Evolutionary conservation across 1,140 invertebrate species (phyloP), one percentile per base, ranked within the genome.

Genomic region (Oreohelix idahoensis): DNA sequence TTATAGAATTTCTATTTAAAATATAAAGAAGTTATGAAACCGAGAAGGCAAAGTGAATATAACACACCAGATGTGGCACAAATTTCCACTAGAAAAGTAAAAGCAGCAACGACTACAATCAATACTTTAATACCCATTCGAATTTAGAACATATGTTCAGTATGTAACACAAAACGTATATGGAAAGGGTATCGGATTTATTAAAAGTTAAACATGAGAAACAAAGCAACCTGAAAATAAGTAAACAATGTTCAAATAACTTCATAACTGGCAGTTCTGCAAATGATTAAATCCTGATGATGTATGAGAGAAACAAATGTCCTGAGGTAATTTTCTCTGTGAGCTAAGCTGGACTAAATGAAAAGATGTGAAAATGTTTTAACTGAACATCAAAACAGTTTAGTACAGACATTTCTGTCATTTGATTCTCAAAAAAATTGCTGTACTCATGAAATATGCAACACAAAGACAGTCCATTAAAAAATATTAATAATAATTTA

Each of bases 311-410:
- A 66, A 2, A 66, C 8, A 20, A 73, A 51, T 35, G 5, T 79
- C 77, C 77, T 79, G 77, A 66, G 77, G 79, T 71, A 13, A 80
- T 80, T 80, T 80, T 80, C 79, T 80, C 79, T 5, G 36, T 80
- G 42, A 71, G 79, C 79, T 80, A 80, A 80, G 79, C 79, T 80
- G 63, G 79, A 42, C 26, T 66, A 5, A 66, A 2, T 5, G 32
- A 8, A 32, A 32, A 15, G 10, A 26, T 58, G 51, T 58, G 51
- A 58, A 23, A 17, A 58, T 45, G 42, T 45, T 45, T 8, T 23
- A 5, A 58, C 23, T 58, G 53, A 8, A 49, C 53, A 58, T n/a
- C 20, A 23, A n/a, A 58, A 23, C 53, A 58, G 23, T 58, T 49
- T 17, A 11, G 45, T n/a, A n/a, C n/a, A n/a, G n/a, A n/a, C n/a